Base-by-base conservation (phyloP, 1,140 invertebrate species). In the Galleria mellonella region DNA sequence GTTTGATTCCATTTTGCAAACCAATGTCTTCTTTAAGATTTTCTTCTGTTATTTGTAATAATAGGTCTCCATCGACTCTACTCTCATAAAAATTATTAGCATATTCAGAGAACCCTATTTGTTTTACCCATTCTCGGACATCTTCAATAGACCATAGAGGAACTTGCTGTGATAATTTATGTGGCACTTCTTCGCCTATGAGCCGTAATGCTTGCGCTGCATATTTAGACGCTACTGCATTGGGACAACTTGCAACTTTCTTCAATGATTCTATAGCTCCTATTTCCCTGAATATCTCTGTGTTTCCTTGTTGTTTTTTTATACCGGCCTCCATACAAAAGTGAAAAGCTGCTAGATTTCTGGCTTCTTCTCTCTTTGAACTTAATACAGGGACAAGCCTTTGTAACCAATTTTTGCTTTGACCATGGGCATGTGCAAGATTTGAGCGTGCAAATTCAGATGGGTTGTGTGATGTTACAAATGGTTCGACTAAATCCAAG, bases 301-400 rank as follows among this genome's bases (percentile, higher is more conserved):
- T 94, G 51, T 98, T 97, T 9, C 96, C 95, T 83, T 99, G 98
- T 59, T 96, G 93, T 62, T 97, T 94, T 71, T 99, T 99, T 29
- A 99, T 99, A 8, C 95, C 96, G 1, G 98, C 98, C 83, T 99
- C 98, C 96, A 99, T 98, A 66, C 97, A 98, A 76, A 99, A 99
- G 76, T 99, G 98, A 79, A 99, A 99, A 15, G 98, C 97, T 0
- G 98, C 98, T 41, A 99, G 81, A 71, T 98, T 98, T 54, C 97
- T 90, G 0, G 98, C 97, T 82, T 99, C 98, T 71, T 98, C 96
- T 42, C 97, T 88, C 74, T 98, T 96, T 10, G 97, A 98, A 61
- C 93, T 96, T 2, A 99, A 83, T n/a, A 99, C 95, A 0, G 97
- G 97, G 0, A 99, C 96, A 29, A 99, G 87, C 49, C 94, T 89